phyloP scores from a whole-genome alignment of 2,888 invertebrate species.

The Elysia crispata region DNA sequence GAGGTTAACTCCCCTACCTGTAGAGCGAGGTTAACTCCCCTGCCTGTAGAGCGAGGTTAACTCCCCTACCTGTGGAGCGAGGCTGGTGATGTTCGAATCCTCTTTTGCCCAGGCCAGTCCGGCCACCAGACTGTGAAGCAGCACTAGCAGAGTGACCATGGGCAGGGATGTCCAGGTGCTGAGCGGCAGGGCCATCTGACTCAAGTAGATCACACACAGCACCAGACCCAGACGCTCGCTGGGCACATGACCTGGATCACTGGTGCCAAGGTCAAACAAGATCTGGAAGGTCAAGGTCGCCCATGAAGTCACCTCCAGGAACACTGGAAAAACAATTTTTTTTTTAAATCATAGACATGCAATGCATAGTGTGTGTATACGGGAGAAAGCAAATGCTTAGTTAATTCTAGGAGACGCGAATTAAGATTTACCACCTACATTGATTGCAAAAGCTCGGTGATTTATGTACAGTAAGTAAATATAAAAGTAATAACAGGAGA shows the following conservation, averaged over 20 bases:
- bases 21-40: no score
- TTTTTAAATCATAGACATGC: background rate
- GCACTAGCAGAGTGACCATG: constrained; percentile 18
- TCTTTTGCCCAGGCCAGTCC: constrained; percentile 33
- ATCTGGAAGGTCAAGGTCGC: constrained; percentile 29
- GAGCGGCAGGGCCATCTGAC: constrained; percentile 48
- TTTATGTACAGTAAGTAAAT: no score
- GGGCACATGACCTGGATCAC: constrained; percentile 36
- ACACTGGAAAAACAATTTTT: background rate
- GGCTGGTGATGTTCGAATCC: background rate
- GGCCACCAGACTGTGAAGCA: constrained; percentile 44
- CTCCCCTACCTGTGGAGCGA: constrained; percentile 27
- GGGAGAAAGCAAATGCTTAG: no score
- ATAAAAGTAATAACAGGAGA: no score
- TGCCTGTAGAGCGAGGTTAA: constrained; percentile 31
- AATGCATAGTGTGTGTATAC: background rate
- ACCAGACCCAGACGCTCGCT: constrained; percentile 46
- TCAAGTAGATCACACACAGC: constrained; percentile 47
- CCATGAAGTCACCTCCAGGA: constrained; percentile 6
- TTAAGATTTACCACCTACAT: no score
- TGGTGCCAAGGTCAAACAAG: constrained; percentile 35
- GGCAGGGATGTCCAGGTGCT: constrained; percentile 37
- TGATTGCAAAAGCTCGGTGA: no score
- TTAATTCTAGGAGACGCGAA: no score
- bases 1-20: no score